phyloP scores from a whole-genome alignment of 2,113 vertebrate genomes.

The Chaetodon auriga region DNA sequence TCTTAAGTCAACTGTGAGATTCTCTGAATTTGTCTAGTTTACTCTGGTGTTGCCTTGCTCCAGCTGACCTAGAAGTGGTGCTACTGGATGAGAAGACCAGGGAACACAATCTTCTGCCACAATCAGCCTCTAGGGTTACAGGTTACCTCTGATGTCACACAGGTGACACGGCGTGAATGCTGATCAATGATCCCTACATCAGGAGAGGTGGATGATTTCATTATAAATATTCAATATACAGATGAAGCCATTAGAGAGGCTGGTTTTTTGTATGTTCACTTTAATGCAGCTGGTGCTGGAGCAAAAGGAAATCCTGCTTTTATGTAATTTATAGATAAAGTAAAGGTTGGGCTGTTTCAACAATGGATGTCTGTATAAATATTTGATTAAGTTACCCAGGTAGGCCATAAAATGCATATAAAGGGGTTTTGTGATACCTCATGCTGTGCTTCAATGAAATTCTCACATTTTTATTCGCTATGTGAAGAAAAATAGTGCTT shows the following conservation, averaged over 20 bases:
- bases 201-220: conserved; percentile 29
- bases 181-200: conserved; percentile 35
- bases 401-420: not conserved
- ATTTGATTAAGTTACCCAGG: not conserved
- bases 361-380: not conserved
- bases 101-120: conserved; percentile 51
- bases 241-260: conserved; percentile 8
- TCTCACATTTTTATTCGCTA: not conserved
- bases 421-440: not conserved
- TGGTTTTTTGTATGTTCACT: not conserved
- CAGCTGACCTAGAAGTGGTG: conserved; percentile 46
- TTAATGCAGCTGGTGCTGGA: conserved; percentile 1
- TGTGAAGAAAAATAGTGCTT: not conserved
- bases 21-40: conserved; percentile 7
- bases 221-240: conserved; percentile 43
- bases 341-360: not conserved
- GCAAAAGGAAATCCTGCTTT: not conserved
- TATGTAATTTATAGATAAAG: not conserved
- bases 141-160: conserved; percentile 63
- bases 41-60: conserved; percentile 6
- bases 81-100: conserved; percentile 33
- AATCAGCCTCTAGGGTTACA: conserved; percentile 55
- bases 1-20: conserved; percentile 14
- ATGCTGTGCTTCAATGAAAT: not conserved
- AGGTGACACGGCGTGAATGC: conserved; percentile 41